Conservation (phyloP, 2,888 invertebrate species). For the Lepidocyrtinus sp. region DNA sequence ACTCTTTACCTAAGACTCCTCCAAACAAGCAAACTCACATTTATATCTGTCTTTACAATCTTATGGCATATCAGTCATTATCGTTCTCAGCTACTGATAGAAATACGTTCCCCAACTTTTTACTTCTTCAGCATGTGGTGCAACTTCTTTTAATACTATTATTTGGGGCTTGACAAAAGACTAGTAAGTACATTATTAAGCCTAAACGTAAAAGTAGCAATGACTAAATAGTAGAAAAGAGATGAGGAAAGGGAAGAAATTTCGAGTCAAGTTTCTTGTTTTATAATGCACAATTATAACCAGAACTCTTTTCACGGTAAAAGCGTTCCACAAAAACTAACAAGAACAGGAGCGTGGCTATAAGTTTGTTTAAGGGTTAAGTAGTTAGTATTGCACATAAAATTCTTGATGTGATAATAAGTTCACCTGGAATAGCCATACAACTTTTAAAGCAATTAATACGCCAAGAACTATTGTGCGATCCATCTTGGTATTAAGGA, state of each 20-base stretch:
- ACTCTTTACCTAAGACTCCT: too few species aligned
- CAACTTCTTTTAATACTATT: background rate
- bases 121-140: background rate
- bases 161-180: background rate
- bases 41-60: slow-evolving; percentile 33
- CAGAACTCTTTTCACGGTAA: too few species aligned
- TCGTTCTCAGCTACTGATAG: slow-evolving; percentile 27
- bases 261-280: background rate
- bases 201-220: background rate
- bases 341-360: too few species aligned
- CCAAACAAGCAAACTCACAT: background rate
- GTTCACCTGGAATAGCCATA: background rate
- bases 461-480: background rate
- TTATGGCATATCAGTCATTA: slow-evolving; percentile 42
- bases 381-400: too few species aligned
- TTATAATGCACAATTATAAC: too few species aligned
- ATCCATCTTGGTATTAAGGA: background rate
- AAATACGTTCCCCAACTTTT: slow-evolving; percentile 12
- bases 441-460: background rate
- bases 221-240: background rate
- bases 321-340: too few species aligned
- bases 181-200: background rate
- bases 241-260: background rate
- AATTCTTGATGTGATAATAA: background rate
- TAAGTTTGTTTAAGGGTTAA: too few species aligned